Evolutionary conservation across 2,888 invertebrate species (phyloP).

Genomic region (Malthinus flaveolus): DNA sequence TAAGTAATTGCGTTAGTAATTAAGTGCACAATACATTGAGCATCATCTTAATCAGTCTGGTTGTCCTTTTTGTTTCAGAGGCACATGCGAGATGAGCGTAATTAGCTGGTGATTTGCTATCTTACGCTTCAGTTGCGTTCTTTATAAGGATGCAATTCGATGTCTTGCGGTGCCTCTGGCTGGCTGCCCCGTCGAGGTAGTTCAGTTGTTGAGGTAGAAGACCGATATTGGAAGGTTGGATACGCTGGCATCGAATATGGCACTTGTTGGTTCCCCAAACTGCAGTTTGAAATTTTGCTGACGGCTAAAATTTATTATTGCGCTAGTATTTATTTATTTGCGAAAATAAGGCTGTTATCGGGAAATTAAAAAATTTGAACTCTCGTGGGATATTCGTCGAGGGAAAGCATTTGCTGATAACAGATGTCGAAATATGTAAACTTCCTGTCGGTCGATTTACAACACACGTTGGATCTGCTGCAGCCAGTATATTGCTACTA

Average conservation of each 20-base stretch:
- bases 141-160: slow-evolving; percentile 44
- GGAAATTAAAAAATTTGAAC: slow-evolving; percentile 9
- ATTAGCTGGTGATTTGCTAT: slow-evolving; percentile 50
- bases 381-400: slow-evolving; percentile 28
- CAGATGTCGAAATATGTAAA: slow-evolving; percentile 40
- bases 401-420: slow-evolving; percentile 40
- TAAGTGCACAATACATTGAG: slow-evolving; percentile 18
- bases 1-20: slow-evolving; percentile 24
- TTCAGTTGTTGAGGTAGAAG: slow-evolving; percentile 46
- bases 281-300: slow-evolving; percentile 7
- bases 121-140: slow-evolving; percentile 53
- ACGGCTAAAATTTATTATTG: background rate
- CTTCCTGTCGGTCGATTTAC: slow-evolving; percentile 45
- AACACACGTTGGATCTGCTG: slow-evolving; percentile 46
- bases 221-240: slow-evolving; percentile 54
- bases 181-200: slow-evolving; percentile 48
- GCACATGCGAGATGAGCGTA: slow-evolving; percentile 78
- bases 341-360: background rate
- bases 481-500: slow-evolving; percentile 48
- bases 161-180: slow-evolving; percentile 57
- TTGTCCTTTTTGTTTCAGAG: slow-evolving; percentile 72
- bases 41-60: slow-evolving; percentile 56
- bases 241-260: slow-evolving; percentile 46
- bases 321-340: slow-evolving; percentile 9
- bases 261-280: slow-evolving; percentile 38